phyloP scores from a whole-genome alignment of 2,113 vertebrate genomes.

The Pontoporia blainvillei region DNA sequence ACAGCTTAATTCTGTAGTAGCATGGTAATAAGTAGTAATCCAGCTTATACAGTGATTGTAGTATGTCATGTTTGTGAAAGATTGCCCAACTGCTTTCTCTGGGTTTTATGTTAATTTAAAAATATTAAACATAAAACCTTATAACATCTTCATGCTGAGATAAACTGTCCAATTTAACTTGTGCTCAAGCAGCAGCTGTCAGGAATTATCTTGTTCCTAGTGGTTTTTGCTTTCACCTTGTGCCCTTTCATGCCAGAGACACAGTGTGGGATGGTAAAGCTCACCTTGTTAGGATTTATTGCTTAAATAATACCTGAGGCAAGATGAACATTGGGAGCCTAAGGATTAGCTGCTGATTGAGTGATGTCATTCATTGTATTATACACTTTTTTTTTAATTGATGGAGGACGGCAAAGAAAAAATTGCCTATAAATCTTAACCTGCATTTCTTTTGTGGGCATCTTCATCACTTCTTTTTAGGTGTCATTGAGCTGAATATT shows the following conservation, averaged over 20 bases:
- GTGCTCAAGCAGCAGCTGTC: constrained; percentile 85
- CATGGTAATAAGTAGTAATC: constrained; percentile 87
- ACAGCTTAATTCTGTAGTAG: constrained; percentile 86
- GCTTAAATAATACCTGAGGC: constrained; percentile 82
- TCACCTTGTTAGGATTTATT: constrained; percentile 84
- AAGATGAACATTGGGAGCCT: constrained; percentile 75
- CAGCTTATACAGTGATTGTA: constrained; percentile 86
- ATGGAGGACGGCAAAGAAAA: not conserved
- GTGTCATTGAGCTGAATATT: constrained; percentile 49
- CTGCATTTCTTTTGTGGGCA: constrained; percentile 43
- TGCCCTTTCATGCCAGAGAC: constrained; percentile 80
- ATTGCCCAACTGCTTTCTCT: constrained; percentile 85
- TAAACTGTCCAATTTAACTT: constrained; percentile 87
- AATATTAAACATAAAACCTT: constrained; percentile 87
- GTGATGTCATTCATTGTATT: constrained; percentile 68
- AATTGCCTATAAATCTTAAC: not conserved
- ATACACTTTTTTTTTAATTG: constrained; percentile 66
- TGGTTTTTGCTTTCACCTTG: constrained; percentile 81
- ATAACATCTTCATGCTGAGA: constrained; percentile 85
- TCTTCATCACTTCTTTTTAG: constrained; percentile 46
- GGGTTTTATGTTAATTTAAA: constrained; percentile 88
- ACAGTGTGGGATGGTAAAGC: constrained; percentile 76
- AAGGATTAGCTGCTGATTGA: constrained; percentile 77
- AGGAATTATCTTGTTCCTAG: constrained; percentile 82
- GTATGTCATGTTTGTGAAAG: constrained; percentile 86